Evolutionary conservation across 2,113 vertebrate species (phyloP), one percentile per base, ranked within the genome.

Genomic region (Oncorhynchus keta): DNA sequence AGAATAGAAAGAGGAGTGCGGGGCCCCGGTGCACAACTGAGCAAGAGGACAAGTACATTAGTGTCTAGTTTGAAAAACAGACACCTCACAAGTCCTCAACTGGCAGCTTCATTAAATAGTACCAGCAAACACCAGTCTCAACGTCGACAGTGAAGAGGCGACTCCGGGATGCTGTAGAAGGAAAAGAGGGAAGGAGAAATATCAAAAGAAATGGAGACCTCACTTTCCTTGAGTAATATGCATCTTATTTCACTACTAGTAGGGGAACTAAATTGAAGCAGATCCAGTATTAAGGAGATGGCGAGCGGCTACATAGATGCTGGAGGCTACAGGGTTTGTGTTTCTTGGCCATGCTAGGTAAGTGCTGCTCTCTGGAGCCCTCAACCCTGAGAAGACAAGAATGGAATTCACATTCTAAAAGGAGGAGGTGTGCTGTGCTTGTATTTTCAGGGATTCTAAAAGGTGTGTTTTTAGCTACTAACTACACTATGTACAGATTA

Each of bases 121-220:
- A 6, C 32, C 32, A 1, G 32, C 32, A 35, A 35, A 35, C 32
- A 35, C 32, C 32, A 35, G 32, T 35, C 6, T 35, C 32, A 1
- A 7, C 32, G 6, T 35, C 32, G 1, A 35, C 32, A 35, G 32
- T 35, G 32, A 35, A 35, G 32, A 35, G 32, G 32, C 1, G 32
- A 35, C 32, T 35, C 32, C 32, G 5, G 5, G 32, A 35, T 35
- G 67, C 14, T 70, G 39, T 22, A 9, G 39, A 22, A 81, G 81
- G 66, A 85, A 84, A 4, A 83, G 66, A 86, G 77, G 84, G 86
- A 39, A 9, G 78, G 72, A 77, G 81, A 72, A 74, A 71, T 57
- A 51, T 68, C 71, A 79, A 67, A 66, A 49, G 59, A 66, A 9
- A 28, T 2, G 24, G 22, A 32, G 71, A n/a, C 9, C n/a, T 26